Evolutionary conservation across 2,113 vertebrate genomes (phyloP).

Genomic region (Mola mola): DNA sequence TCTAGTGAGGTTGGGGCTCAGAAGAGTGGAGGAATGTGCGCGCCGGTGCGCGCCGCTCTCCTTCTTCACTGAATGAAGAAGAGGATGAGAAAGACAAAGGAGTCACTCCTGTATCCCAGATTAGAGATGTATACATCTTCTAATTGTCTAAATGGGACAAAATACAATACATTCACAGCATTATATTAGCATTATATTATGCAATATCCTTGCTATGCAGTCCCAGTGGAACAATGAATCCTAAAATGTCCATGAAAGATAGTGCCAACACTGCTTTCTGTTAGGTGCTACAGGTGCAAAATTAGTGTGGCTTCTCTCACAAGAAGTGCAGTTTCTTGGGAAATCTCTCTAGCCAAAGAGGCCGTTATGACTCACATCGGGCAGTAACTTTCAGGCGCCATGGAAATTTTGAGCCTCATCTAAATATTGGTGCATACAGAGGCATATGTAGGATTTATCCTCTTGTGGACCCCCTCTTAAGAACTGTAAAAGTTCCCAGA

Average conservation of each 20-base stretch:
- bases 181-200: conserved; percentile 25
- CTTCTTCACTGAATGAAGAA: too few species aligned
- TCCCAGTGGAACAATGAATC: conserved; percentile 12
- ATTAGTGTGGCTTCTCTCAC: conserved; percentile 20
- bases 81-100: background rate
- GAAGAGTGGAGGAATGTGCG: conserved; percentile 25
- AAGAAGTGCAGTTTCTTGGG: conserved; percentile 23
- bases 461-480: background rate
- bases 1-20: conserved; percentile 7
- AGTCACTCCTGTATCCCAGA: conserved; percentile 46
- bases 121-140: conserved; percentile 25
- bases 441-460: conserved; percentile 4
- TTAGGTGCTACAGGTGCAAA: conserved; percentile 33
- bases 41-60: background rate
- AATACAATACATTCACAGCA: conserved; percentile 1
- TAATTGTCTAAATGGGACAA: conserved; percentile 42
- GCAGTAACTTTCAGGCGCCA: conserved; percentile 5
- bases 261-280: background rate
- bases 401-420: conserved; percentile 20
- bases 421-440: conserved; percentile 4
- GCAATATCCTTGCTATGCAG: background rate
- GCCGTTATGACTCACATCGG: conserved; percentile 36
- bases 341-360: conserved; percentile 31
- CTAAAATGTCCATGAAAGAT: conserved; percentile 20
- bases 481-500: conserved; percentile 21